A percentile compares a stretch with the other conserved stretches of the same genome.
Conservation (phyloP, 1,140 invertebrate species). For the Bombus breviceps region DNA sequence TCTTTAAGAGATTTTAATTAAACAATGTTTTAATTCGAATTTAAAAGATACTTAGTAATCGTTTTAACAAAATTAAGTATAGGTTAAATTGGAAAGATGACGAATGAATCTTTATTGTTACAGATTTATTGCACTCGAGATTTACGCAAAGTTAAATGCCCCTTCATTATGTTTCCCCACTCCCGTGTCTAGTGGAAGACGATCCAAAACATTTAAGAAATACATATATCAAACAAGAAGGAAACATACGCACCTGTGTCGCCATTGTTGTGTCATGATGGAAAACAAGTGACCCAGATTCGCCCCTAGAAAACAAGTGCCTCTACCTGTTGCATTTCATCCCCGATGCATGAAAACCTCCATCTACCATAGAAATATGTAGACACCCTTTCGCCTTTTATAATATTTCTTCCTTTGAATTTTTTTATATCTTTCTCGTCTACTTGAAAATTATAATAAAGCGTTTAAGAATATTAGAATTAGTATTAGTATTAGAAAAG, state of each 20-base stretch:
- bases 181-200: not conserved
- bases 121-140: not conserved
- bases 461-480: too few species aligned
- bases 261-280: not conserved
- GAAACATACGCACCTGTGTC: constrained; percentile 8
- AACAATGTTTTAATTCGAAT: too few species aligned
- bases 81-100: too few species aligned
- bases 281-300: constrained; percentile 44
- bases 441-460: not conserved
- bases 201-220: not conserved
- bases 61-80: too few species aligned
- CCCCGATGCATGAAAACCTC: constrained; percentile 17
- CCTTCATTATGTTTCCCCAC: not conserved
- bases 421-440: too few species aligned
- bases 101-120: not conserved
- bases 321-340: constrained; percentile 64
- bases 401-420: not conserved
- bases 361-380: not conserved
- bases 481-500: not conserved
- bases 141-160: not conserved
- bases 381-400: not conserved
- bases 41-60: too few species aligned
- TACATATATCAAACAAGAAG: not conserved
- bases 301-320: not conserved
- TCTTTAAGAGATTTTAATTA: too few species aligned